Evolutionary conservation across 2,797 vertebrate genomes (phyloP).

Genomic region (Prionace glauca): DNA sequence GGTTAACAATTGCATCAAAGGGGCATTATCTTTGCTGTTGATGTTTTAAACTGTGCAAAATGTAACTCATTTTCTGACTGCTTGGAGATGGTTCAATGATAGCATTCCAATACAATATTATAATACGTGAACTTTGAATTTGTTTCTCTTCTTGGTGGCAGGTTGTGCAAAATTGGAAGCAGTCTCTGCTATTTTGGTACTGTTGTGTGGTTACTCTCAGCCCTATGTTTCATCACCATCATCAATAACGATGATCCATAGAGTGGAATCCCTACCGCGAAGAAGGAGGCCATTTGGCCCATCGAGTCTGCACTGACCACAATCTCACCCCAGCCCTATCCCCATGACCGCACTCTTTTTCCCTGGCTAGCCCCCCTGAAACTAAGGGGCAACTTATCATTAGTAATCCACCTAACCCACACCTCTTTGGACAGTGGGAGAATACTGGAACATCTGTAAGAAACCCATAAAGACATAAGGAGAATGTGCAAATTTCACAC

Average conservation of each 20-base stretch:
- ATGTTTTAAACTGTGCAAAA: not conserved
- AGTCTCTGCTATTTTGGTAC: not conserved
- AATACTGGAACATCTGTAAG: too few species aligned
- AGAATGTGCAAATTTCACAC: too few species aligned
- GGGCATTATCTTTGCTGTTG: not conserved
- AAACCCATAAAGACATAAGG: too few species aligned
- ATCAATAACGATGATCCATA: not conserved
- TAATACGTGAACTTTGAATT: not conserved
- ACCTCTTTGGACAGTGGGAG: too few species aligned
- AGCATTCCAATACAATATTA: not conserved
- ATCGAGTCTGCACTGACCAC: too few species aligned
- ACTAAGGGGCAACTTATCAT: too few species aligned
- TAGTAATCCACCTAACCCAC: too few species aligned
- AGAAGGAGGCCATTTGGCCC: too few species aligned
- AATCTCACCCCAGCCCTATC: too few species aligned
- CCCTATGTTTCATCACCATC: not conserved
- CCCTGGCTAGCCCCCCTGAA: too few species aligned
- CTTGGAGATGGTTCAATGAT: not conserved
- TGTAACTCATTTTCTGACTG: not conserved
- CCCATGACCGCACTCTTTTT: too few species aligned
- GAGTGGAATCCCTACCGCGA: too few species aligned
- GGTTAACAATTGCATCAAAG: not conserved
- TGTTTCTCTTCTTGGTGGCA: not conserved
- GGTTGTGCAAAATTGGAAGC: not conserved
- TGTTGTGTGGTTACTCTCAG: not conserved